A percentile compares a stretch with the other conserved stretches of the same genome.
Conservation (phyloP, 2,888 invertebrate species). For the Papilio gigon region DNA sequence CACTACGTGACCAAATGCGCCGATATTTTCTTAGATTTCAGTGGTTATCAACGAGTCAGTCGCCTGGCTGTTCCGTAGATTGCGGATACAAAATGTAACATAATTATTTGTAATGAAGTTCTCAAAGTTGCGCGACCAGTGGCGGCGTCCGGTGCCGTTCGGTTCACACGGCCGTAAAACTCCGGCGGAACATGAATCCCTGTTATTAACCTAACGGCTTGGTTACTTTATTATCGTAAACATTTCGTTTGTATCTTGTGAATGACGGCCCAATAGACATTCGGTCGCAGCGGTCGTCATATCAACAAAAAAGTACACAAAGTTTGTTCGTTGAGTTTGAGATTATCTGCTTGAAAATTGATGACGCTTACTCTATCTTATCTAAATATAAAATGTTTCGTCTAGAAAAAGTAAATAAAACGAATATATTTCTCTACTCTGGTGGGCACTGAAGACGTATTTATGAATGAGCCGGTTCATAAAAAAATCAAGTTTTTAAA, state of each 20-base stretch:
- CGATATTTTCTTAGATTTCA: neutral
- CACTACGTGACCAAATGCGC: too few relatives aligned
- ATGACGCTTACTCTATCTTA: neutral
- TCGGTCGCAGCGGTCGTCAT: neutral
- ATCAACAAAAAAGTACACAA: neutral
- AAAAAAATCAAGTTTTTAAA: too few relatives aligned
- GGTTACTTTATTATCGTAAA: conserved; percentile 20
- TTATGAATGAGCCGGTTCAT: too few relatives aligned
- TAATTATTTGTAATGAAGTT: conserved; percentile 21
- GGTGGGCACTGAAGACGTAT: too few relatives aligned
- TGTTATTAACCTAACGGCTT: conserved; percentile 31
- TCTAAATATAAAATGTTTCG: neutral
- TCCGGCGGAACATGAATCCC: conserved; percentile 12
- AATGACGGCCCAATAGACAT: neutral
- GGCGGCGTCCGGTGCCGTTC: conserved; percentile 41
- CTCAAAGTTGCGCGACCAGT: conserved; percentile 43
- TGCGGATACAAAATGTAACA: conserved; percentile 11
- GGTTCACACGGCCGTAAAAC: conserved; percentile 40
- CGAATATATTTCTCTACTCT: too few relatives aligned
- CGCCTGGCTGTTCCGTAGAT: neutral
- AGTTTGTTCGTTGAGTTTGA: neutral
- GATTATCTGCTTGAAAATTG: neutral
- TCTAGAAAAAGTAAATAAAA: neutral
- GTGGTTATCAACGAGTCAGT: neutral
- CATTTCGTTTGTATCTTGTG: conserved; percentile 21